Evolutionary conservation across 2,113 vertebrate genomes (phyloP).

Genomic region (Seriola aureovittata): DNA sequence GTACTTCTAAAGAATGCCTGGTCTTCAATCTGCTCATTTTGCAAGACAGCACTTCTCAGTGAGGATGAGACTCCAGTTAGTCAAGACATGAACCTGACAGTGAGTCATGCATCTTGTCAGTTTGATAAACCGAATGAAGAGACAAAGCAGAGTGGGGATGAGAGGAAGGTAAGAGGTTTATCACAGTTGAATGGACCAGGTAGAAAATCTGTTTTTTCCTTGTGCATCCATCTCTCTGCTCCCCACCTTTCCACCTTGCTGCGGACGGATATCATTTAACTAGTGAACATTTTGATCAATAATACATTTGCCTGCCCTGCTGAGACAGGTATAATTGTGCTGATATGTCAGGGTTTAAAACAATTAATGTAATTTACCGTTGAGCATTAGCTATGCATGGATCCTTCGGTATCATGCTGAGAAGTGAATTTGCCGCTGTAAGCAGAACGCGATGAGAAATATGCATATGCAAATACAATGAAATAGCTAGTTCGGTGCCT

Average conservation of each 20-base stretch:
- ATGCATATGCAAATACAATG: conserved; percentile 63
- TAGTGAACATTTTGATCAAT: conserved; percentile 76
- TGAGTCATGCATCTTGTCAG: conserved; percentile 31
- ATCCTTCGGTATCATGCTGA: conserved; percentile 56
- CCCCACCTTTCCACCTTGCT: conserved; percentile 18
- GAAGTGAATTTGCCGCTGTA: conserved; percentile 65
- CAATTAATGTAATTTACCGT: conserved; percentile 78
- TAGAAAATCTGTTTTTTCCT: conserved; percentile 41
- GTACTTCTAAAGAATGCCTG: background rate
- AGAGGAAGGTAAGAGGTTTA: conserved; percentile 30
- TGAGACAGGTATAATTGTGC: conserved; percentile 79
- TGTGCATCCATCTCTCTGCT: conserved; percentile 33
- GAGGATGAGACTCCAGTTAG: conserved; percentile 19
- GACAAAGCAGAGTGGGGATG: conserved; percentile 40
- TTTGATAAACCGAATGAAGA: conserved; percentile 42
- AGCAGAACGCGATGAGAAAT: conserved; percentile 65
- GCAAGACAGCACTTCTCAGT: conserved; percentile 18
- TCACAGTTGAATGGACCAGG: conserved; percentile 40
- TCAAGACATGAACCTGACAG: conserved; percentile 24
- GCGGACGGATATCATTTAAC: conserved; percentile 69
- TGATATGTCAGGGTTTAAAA: conserved; percentile 74
- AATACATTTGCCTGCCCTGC: conserved; percentile 76
- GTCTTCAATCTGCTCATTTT: conserved; percentile 23
- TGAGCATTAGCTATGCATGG: conserved; percentile 59
- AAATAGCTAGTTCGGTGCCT: conserved; percentile 33